These are phyloP conservation scores for Monarcha castaneiventris DNA, from an alignment of 2,113 vertebrate species.

Conservation along the genomic window DNA sequence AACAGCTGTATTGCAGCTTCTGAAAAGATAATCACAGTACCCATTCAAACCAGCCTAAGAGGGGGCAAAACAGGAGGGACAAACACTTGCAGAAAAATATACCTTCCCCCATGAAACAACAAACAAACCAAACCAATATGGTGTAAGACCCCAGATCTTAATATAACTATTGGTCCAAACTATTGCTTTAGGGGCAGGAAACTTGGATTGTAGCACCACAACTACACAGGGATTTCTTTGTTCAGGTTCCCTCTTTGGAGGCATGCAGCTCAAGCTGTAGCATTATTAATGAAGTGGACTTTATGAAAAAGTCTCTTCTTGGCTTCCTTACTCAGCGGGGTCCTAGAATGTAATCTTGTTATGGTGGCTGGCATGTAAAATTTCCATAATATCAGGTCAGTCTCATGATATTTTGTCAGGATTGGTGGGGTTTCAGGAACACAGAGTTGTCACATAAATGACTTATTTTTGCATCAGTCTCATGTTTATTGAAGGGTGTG, in stretches of 20 bases:
- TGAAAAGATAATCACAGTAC: background rate
- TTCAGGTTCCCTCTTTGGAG: background rate
- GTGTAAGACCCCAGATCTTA: background rate
- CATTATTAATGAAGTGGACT: background rate
- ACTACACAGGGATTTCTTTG: rapidly evolving
- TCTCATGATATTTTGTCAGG: background rate
- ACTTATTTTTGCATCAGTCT: no score
- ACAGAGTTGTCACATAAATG: no score
- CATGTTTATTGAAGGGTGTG: no score
- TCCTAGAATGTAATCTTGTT: background rate
- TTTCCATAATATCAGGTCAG: background rate
- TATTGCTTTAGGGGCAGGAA: background rate
- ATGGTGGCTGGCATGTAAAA: background rate
- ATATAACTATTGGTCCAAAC: background rate
- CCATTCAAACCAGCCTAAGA: background rate
- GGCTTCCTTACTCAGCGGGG: background rate
- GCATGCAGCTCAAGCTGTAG: rapidly evolving
- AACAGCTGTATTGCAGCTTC: background rate
- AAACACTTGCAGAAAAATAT: background rate
- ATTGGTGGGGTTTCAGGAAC: no score
- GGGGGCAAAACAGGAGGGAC: background rate
- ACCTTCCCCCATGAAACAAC: rapidly evolving
- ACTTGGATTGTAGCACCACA: background rate
- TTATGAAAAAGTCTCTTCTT: background rate
- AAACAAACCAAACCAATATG: background rate